phyloP scores from a whole-genome alignment of 2,113 vertebrate species.

The Prinia subflava region DNA sequence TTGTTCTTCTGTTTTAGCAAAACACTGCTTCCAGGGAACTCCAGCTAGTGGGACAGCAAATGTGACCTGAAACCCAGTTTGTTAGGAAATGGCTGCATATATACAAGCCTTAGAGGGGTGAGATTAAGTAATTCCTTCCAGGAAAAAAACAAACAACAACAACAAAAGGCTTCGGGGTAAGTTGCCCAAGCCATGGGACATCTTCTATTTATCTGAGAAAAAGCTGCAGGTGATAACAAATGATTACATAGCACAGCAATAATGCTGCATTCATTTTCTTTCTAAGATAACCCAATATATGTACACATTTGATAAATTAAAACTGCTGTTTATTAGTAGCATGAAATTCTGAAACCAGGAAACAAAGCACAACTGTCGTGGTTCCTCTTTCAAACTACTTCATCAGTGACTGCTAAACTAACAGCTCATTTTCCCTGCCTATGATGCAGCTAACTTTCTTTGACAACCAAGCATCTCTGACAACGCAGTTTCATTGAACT shows the following conservation, averaged over 20 bases:
- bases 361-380: not conserved
- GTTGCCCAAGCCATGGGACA: not conserved
- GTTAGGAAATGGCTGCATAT: not conserved
- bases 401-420: not conserved
- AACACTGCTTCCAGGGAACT: not conserved
- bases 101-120: not conserved
- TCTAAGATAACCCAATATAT: not conserved
- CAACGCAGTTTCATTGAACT: not conserved
- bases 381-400: not conserved
- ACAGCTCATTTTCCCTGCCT: not conserved
- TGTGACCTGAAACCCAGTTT: not conserved
- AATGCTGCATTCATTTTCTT: not conserved
- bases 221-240: not conserved
- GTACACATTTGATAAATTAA: not conserved
- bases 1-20: not conserved
- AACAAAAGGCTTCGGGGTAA: not conserved
- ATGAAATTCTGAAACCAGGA: not conserved
- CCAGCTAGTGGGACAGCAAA: not conserved
- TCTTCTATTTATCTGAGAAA: not conserved
- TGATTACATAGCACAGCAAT: not conserved
- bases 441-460: not conserved
- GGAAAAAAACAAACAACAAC: not conserved
- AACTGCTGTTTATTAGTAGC: not conserved
- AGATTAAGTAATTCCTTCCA: not conserved
- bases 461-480: not conserved